phyloP scores from a whole-genome alignment of 2,797 vertebrate species.

The Halcyon leucocephala region DNA sequence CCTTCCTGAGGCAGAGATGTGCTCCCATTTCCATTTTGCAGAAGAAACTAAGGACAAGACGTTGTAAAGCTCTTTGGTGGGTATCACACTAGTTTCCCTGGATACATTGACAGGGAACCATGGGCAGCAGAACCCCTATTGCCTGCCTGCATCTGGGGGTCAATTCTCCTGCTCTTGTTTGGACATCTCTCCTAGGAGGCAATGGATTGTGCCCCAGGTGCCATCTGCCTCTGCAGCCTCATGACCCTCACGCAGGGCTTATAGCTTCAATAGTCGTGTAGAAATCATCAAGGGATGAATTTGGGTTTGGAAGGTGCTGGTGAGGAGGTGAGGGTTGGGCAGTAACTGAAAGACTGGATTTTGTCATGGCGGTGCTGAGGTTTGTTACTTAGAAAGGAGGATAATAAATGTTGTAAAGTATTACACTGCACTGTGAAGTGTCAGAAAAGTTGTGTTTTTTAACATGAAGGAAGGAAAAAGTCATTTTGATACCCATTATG shows the following conservation, averaged over 20 bases:
- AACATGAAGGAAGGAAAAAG: not conserved
- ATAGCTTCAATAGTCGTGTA: not conserved
- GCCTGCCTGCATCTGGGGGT: not conserved
- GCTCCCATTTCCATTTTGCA: not conserved
- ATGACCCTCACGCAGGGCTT: not conserved
- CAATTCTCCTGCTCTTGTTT: not conserved
- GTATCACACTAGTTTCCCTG: not conserved
- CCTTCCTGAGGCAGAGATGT: not conserved
- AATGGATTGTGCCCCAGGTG: not conserved
- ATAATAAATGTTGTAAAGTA: not conserved
- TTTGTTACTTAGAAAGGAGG: not conserved
- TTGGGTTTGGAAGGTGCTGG: not conserved
- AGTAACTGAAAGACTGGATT: not conserved
- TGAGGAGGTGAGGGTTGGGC: not conserved
- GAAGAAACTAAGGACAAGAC: not conserved
- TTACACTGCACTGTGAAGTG: not conserved
- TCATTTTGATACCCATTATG: not conserved
- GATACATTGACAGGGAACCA: not conserved
- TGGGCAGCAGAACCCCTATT: not conserved
- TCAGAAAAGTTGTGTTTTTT: not conserved
- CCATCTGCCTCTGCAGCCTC: fast-evolving
- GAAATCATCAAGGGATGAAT: not conserved
- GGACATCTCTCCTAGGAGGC: not conserved
- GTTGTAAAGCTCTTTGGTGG: not conserved
- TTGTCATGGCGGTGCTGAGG: not conserved